Conservation (phyloP, 2,888 invertebrate genomes). For the Perdita meconis region DNA sequence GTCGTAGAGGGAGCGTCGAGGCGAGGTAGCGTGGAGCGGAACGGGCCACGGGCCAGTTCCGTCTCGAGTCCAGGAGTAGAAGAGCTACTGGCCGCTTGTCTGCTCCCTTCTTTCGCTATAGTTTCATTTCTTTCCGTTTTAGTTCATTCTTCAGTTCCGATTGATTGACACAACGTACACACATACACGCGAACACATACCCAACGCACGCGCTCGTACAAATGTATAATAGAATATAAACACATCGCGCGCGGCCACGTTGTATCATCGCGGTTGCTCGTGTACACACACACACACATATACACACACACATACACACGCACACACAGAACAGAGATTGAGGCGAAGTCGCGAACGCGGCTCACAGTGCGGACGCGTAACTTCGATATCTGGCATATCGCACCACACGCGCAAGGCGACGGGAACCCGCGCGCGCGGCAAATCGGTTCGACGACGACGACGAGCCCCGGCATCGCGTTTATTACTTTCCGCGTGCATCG, state of each 20-base stretch:
- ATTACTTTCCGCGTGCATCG: slow-evolving; percentile 22
- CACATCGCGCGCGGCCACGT: too few species aligned
- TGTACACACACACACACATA: too few species aligned
- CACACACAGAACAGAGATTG: slow-evolving; percentile 10
- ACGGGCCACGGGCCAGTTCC: slow-evolving; percentile 82
- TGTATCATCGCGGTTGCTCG: too few species aligned
- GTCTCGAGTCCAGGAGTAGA: slow-evolving; percentile 86
- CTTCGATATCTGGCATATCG: neutral
- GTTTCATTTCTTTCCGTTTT: slow-evolving; percentile 83
- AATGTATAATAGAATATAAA: too few species aligned
- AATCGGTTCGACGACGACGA: neutral
- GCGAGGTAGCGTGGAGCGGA: slow-evolving; percentile 74
- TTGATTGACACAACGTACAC: slow-evolving; percentile 76
- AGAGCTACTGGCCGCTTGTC: slow-evolving; percentile 86
- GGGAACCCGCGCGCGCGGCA: too few species aligned
- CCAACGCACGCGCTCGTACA: too few species aligned
- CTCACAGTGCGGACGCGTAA: neutral
- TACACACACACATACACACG: slow-evolving; percentile 27
- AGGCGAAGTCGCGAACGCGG: slow-evolving; percentile 7
- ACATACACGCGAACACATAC: slow-evolving; percentile 38
- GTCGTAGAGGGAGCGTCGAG: slow-evolving; percentile 75
- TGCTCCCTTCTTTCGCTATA: slow-evolving; percentile 85
- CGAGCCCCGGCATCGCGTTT: neutral
- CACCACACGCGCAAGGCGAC: neutral
- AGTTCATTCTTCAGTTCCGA: slow-evolving; percentile 81